Conservation (phyloP, 1,140 invertebrate genomes). For the Zaprionus lachaisei region DNA sequence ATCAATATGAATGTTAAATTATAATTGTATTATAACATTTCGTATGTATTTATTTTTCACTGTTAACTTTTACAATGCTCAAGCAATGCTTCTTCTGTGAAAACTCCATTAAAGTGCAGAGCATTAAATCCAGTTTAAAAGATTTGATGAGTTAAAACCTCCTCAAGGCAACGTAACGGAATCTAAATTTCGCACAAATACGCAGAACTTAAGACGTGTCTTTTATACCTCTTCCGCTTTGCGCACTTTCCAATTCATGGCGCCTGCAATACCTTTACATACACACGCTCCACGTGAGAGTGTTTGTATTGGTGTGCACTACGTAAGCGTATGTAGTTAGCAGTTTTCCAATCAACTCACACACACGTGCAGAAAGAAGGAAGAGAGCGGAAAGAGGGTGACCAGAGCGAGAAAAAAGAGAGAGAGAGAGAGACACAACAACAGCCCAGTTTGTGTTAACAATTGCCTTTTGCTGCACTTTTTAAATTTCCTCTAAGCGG, state of each 20-base stretch:
- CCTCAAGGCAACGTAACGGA: slow-evolving; percentile 11
- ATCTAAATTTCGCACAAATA: slow-evolving; percentile 50
- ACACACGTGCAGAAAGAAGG: slow-evolving; percentile 30
- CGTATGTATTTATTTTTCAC: not conserved
- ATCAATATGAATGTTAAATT: not conserved
- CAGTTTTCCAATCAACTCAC: slow-evolving; percentile 79
- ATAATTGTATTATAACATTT: too few relatives aligned
- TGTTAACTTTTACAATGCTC: too few relatives aligned
- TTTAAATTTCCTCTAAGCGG: slow-evolving; percentile 83
- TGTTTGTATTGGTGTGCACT: slow-evolving; percentile 36
- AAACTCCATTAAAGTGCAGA: not conserved
- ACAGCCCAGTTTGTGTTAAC: slow-evolving; percentile 61
- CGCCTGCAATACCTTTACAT: slow-evolving; percentile 43
- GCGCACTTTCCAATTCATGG: slow-evolving; percentile 54
- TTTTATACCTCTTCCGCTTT: slow-evolving; percentile 47
- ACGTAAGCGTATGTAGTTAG: slow-evolving; percentile 71
- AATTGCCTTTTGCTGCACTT: slow-evolving; percentile 68
- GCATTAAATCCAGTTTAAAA: not conserved
- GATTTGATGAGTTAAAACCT: not conserved
- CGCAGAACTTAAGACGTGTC: slow-evolving; percentile 27
- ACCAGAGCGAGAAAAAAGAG: not conserved
- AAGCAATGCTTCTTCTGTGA: not conserved
- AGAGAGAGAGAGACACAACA: slow-evolving; percentile 11
- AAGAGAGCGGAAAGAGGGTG: not conserved
- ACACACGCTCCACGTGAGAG: slow-evolving; percentile 24